phyloP scores from a whole-genome alignment of 1,140 invertebrate species.

The Calliopsis andreniformis region DNA sequence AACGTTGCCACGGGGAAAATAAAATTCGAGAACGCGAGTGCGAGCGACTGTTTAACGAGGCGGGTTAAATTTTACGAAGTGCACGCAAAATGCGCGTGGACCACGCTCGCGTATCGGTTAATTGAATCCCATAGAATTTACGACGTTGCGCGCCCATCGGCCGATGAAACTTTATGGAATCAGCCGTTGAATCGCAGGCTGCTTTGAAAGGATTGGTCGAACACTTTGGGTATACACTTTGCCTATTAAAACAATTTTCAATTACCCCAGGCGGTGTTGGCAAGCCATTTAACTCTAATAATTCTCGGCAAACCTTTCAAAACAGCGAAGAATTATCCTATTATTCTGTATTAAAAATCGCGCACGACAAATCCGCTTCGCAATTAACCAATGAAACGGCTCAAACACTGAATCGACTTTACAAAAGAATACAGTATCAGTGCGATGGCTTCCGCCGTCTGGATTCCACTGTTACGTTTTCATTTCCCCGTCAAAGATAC shows the following conservation, averaged over 20 bases:
- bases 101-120: constrained; percentile 1
- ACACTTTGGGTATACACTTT: background rate
- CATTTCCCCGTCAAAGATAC: background rate
- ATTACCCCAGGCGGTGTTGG: too few species aligned
- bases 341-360: too few species aligned
- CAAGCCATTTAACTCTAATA: too few species aligned
- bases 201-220: background rate
- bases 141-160: background rate
- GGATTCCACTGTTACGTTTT: background rate
- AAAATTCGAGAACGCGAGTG: constrained; percentile 20
- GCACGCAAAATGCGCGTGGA: constrained; percentile 11
- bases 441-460: background rate
- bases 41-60: constrained; percentile 43
- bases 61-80: constrained; percentile 4
- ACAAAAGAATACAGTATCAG: constrained; percentile 1
- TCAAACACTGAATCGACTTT: too few species aligned
- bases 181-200: background rate
- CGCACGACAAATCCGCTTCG: too few species aligned
- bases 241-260: background rate
- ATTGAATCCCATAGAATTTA: constrained; percentile 38
- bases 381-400: too few species aligned
- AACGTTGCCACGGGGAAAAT: background rate
- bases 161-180: constrained; percentile 11
- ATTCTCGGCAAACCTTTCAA: too few species aligned
- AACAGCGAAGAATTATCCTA: too few species aligned